Evolutionary conservation across 2,797 vertebrate species (phyloP), one percentile per base, ranked within the genome.

Genomic region (Clarias laeviceps): DNA sequence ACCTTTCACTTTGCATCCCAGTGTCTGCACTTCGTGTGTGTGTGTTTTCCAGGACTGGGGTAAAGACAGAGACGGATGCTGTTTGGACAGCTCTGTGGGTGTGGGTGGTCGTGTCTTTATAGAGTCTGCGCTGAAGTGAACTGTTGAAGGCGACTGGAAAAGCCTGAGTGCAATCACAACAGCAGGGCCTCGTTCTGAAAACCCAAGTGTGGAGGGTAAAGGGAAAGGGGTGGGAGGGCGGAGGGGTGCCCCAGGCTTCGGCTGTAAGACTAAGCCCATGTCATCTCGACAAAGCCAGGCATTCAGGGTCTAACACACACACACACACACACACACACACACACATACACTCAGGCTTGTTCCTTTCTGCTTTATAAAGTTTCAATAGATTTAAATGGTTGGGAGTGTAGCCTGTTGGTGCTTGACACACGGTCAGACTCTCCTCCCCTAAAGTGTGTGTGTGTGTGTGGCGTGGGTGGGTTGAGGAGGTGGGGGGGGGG

Each of bases 91-190:
- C 92, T 66, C 80, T 2, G 94, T 94, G 94, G 88, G 82, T 82
- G 96, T 98, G 97, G 97, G 98, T 99, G 97, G 98, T 97, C 97
- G 88, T 90, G 83, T 94, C 94, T 95, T 97, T 97, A 96, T 96
- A 95, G 95, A 95, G 95, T 93, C 94, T 93, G 91, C 72, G 95
- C 95, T 95, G 94, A 97, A 96, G 96, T 97, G 96, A 97, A 96
- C 97, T 97, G 97, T 96, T 97, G 96, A 97, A 96, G 96, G 95
- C 96, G 95, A 90, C 94, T 95, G 93, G 96, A 96, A 96, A 96
- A 97, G 96, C 93, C 95, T 96, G 95, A 96, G 93, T 96, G 96
- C 96, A 98, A 98, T 97, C 96, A 97, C 96, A 97, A 97, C 97
- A 97, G 92, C 89, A 90, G 91, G 91, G 91, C 88, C 91, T 93